phyloP scores from a whole-genome alignment of 2,888 invertebrate genomes.

The Drosophila prolongata region DNA sequence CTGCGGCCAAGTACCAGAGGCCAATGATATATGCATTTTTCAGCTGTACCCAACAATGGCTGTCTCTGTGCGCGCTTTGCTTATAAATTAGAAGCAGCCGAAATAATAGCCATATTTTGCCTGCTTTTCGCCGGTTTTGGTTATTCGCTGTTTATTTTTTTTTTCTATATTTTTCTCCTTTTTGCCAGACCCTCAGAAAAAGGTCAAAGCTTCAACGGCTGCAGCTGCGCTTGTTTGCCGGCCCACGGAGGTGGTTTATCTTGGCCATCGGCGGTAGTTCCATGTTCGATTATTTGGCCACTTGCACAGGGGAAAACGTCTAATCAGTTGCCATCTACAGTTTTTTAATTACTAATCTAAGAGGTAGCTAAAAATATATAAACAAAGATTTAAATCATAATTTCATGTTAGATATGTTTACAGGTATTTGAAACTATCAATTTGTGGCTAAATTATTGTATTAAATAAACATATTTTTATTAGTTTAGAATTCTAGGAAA shows the following conservation, averaged over 20 bases:
- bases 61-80: constrained; percentile 56
- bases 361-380: too few relatives aligned
- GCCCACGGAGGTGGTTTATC: constrained; percentile 53
- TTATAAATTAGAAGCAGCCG: constrained; percentile 79
- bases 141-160: constrained; percentile 4
- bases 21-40: constrained; percentile 80
- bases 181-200: constrained; percentile 60
- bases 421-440: too few relatives aligned
- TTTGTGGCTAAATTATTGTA: too few relatives aligned
- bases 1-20: constrained; percentile 73
- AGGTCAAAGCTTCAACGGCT: constrained; percentile 71
- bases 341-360: background rate
- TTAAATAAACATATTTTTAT: too few relatives aligned
- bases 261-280: constrained; percentile 48
- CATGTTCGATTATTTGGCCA: constrained; percentile 53
- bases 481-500: too few relatives aligned
- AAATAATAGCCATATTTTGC: constrained; percentile 77
- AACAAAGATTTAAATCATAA: too few relatives aligned
- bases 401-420: too few relatives aligned
- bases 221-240: constrained; percentile 60
- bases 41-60: constrained; percentile 48
- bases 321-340: background rate
- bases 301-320: constrained; percentile 7
- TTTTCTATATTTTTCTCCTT: constrained; percentile 12
- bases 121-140: constrained; percentile 13